Evolutionary conservation across 2,113 vertebrate genomes (phyloP).

Genomic region (Hippocampus mohnikei): DNA sequence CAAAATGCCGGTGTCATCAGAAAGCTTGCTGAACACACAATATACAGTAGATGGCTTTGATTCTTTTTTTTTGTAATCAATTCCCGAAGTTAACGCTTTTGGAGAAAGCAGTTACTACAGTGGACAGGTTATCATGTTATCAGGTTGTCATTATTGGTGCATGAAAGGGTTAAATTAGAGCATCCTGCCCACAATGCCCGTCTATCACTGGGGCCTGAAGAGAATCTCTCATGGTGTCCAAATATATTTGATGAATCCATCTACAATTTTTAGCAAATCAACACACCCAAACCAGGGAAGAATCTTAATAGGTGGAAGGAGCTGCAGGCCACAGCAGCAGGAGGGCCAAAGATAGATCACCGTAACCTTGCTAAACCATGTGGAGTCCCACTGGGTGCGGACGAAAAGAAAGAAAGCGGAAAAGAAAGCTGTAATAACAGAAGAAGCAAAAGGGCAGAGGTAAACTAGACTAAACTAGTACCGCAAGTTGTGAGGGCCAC

Average conservation of each 20-base stretch:
- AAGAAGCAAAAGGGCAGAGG: conserved; percentile 36
- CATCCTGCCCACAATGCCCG: too few relatives aligned
- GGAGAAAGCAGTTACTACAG: too few relatives aligned
- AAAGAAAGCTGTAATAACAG: conserved; percentile 43
- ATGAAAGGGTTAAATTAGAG: too few relatives aligned
- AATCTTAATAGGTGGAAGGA: conserved; percentile 31
- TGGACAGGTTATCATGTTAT: too few relatives aligned
- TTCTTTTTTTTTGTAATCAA: too few relatives aligned
- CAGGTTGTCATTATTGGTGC: too few relatives aligned
- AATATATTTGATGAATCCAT: conserved; percentile 52
- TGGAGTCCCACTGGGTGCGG: conserved; percentile 36
- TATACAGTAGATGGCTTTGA: too few relatives aligned
- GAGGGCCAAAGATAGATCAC: conserved; percentile 34
- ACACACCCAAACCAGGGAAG: conserved; percentile 13
- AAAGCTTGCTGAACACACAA: too few relatives aligned
- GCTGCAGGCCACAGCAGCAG: conserved; percentile 30
- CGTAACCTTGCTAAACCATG: conserved; percentile 34
- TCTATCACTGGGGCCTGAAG: neutral
- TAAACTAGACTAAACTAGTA: conserved; percentile 24
- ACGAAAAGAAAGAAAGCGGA: conserved; percentile 28
- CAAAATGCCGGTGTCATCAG: too few relatives aligned
- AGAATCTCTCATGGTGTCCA: conserved; percentile 10
- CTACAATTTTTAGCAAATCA: conserved; percentile 5
- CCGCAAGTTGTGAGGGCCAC: conserved; percentile 25
- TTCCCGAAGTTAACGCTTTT: too few relatives aligned